Evolutionary conservation across 1,140 invertebrate genomes (phyloP).

Genomic region (Diprion similis): DNA sequence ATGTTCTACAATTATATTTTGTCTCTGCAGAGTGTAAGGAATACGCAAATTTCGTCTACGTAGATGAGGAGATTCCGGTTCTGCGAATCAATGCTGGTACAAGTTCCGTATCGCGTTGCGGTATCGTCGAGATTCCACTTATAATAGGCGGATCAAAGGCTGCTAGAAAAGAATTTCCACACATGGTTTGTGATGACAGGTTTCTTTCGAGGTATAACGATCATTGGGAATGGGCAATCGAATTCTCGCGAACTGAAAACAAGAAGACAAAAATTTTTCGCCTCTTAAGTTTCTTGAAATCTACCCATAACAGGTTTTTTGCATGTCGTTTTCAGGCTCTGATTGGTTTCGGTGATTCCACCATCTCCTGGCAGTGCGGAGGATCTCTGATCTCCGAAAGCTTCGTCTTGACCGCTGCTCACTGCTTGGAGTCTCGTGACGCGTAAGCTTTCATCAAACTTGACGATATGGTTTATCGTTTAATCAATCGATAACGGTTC

Average conservation of each 20-base stretch:
- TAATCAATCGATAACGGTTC: background rate
- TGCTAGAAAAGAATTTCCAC: constrained; percentile 55
- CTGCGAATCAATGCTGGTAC: constrained; percentile 34
- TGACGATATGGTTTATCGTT: no score
- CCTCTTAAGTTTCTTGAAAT: background rate
- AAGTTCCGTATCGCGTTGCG: constrained; percentile 46
- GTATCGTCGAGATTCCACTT: constrained; percentile 47
- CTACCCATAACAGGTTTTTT: constrained; percentile 10
- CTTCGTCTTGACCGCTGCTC: constrained; percentile 65
- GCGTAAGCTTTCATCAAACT: constrained; percentile 28
- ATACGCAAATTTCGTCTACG: constrained; percentile 43
- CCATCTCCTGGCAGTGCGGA: constrained; percentile 59
- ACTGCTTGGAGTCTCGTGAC: constrained; percentile 51
- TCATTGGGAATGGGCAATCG: background rate
- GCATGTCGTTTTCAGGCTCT: constrained; percentile 31
- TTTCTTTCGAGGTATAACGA: background rate
- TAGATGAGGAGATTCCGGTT: constrained; percentile 36
- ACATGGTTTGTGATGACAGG: constrained; percentile 51
- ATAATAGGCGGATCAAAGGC: constrained; percentile 56
- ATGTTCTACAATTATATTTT: background rate
- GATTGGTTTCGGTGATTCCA: constrained; percentile 41
- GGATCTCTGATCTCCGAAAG: constrained; percentile 64
- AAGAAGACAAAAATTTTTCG: background rate
- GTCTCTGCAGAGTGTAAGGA: constrained; percentile 45
- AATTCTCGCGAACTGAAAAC: background rate